These are phyloP conservation scores for Parus major DNA, from an alignment of 2,113 vertebrate genomes.

Conservation along the genomic window DNA sequence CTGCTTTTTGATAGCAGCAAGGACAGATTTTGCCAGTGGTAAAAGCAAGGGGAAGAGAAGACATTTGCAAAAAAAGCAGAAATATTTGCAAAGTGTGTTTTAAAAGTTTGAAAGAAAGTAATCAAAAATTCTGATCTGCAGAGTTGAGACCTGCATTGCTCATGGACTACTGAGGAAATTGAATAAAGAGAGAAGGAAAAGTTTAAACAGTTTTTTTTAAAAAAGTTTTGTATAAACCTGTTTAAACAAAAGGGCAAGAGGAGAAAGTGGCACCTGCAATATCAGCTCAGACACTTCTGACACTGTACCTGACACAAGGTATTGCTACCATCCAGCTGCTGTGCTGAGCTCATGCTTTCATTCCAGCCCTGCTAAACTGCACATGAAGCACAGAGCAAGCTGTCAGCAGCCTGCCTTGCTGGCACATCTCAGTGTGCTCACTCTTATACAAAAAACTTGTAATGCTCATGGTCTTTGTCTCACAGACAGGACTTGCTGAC, in stretches of 20 bases:
- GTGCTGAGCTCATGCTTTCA: not conserved
- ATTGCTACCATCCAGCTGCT: not conserved
- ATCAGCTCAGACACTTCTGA: not conserved
- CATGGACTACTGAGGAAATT: not conserved
- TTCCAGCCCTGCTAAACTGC: not conserved
- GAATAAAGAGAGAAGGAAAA: not conserved
- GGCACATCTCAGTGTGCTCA: fast-evolving
- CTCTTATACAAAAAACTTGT: not conserved
- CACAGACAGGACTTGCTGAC: not conserved
- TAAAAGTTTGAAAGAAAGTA: not conserved
- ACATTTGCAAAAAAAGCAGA: not conserved
- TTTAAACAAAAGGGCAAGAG: not conserved
- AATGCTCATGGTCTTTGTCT: not conserved
- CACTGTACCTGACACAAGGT: not conserved
- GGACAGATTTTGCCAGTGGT: not conserved
- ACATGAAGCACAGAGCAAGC: not conserved
- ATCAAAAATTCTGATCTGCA: not conserved
- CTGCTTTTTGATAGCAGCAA: not conserved
- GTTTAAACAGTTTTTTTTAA: too few relatives aligned
- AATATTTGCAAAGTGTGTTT: not conserved
- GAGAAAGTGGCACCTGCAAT: not conserved
- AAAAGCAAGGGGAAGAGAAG: not conserved
- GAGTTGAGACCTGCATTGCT: not conserved
- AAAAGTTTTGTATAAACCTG: not conserved
- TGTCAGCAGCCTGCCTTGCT: not conserved